Evolutionary conservation across 2,888 invertebrate genomes (phyloP), one percentile per base, ranked within the genome.

Genomic region (Drosophila longiperda): DNA sequence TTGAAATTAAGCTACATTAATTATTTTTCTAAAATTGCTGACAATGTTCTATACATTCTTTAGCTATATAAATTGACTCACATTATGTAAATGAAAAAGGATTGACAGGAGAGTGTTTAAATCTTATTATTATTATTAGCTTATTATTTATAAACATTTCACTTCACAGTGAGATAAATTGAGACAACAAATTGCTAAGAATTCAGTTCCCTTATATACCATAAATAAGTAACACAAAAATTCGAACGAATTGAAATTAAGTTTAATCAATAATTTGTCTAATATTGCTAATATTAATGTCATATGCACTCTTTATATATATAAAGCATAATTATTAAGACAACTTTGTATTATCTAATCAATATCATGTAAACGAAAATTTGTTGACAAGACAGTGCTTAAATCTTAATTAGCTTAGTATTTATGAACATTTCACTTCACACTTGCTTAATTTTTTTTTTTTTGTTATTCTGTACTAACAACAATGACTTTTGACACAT

Each of bases 401-500:
- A 26, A 34, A 59, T 48, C 32, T 23, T 12, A 33, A 54, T 29
- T 53, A 17, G 23, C 20, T 38, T 3, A 32, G 5, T 40, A 32
- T 1, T 29, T 20, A 32, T 23, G 33, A 40, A 38, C 26, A 38
- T 38, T 20, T 42, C 29, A 9, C n/a, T 52, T 32, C 6, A 11
- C 20, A 33, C 17, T 45, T 54, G 6, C 15, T 36, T 17, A 9
- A 29, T 29, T 29, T 36, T 8, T 1, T 23, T 23, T 23, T 45
- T 33, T n/a, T 26, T 26, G 26, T 26, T 2, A 15, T 26, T 23
- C 26, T 8, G 17, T 54, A 23, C 17, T 32, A 12, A 3, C 8
- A 20, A 17, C 9, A 66, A 67, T 15, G 15, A 55, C 45, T 11
- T 36, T 65, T 63, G 57, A 52, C 57, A 74, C 54, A 66, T 58